Evolutionary conservation across 2,113 vertebrate genomes (phyloP), one percentile per base, ranked within the genome.

Genomic region (Seriola rivoliana): DNA sequence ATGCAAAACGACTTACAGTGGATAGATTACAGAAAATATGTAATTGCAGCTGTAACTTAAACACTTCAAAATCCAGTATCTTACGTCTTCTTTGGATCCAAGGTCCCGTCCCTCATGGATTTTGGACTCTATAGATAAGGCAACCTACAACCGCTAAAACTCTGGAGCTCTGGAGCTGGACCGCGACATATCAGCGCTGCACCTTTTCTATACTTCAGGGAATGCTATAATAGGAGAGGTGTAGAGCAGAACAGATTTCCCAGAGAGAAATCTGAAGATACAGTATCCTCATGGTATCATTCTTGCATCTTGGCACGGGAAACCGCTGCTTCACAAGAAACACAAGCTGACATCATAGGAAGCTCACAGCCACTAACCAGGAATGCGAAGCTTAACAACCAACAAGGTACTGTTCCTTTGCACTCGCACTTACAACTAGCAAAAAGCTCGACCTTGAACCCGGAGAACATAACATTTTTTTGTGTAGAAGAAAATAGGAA

Each of bases 351-450:
- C 60, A 74, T 60, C 76, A 81, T 13, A 75, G n/a, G 80, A 71
- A 66, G 66, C 59, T 74, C 64, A 73, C 17, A 40, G 38, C 16
- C 29, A 23, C 40, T 55, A 44, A n/a, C 25, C 71, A 63, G 68
- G 42, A 78, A 90, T 88, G 88, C 58, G 72, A 65, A 69, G 50
- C 68, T 4, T 76, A 57, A 58, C 72, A 44, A 74, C 67, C 19
- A 82, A 48, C 78, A 90, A 90, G 90, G 84, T 90, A 88, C 62
- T 58, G 80, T 55, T 11, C 48, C n/a, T 70, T 21, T 82, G 40
- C 36, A 36, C 54, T 68, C n/a, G 10, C 36, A 59, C 34, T 13
- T 10, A 55, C n/a, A 82, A 40, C 69, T 16, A 54, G 7, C 8
- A 69, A 42, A 29, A 48, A 50, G 11, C 44, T 8, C 71, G 52